Conservation (phyloP, 2,888 invertebrate species). For the Lymantria monacha region DNA sequence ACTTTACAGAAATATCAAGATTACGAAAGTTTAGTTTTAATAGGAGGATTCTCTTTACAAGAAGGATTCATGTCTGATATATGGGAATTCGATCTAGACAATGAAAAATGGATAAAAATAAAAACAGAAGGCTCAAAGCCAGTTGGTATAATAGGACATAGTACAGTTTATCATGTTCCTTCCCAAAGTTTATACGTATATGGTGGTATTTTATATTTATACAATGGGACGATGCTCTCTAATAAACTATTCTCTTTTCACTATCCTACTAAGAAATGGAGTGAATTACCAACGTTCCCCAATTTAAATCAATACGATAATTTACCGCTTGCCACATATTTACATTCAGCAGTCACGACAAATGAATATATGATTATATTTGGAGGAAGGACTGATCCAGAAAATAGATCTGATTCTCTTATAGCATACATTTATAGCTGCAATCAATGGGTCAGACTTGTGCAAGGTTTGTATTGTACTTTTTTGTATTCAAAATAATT, state of each 20-base stretch:
- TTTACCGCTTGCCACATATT: slow-evolving; percentile 89
- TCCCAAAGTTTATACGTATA: slow-evolving; percentile 94
- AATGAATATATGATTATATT: slow-evolving; percentile 95
- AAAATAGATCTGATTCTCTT: slow-evolving; percentile 86
- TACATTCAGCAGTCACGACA: slow-evolving; percentile 94
- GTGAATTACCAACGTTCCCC: slow-evolving; percentile 87
- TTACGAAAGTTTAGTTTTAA: slow-evolving; percentile 89
- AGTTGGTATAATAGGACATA: slow-evolving; percentile 93
- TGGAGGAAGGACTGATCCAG: slow-evolving; percentile 91
- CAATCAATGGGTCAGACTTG: slow-evolving; percentile 92
- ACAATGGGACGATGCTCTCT: slow-evolving; percentile 87
- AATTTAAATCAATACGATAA: slow-evolving; percentile 82
- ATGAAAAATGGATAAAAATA: slow-evolving; percentile 87
- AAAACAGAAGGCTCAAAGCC: slow-evolving; percentile 88
- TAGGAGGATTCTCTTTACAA: slow-evolving; percentile 92
- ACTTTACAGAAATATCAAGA: slow-evolving; percentile 89
- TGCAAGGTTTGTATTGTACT: slow-evolving; percentile 67
- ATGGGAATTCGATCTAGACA: slow-evolving; percentile 91
- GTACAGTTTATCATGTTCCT: slow-evolving; percentile 91
- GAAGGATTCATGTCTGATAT: slow-evolving; percentile 88
- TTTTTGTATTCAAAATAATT: neutral
- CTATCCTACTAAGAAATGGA: slow-evolving; percentile 89
- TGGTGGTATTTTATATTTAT: slow-evolving; percentile 91
- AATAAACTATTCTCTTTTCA: slow-evolving; percentile 91
- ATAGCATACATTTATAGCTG: slow-evolving; percentile 94